Base-by-base conservation (phyloP, 2,888 invertebrate species). In the Steinernema carpocapsae region DNA sequence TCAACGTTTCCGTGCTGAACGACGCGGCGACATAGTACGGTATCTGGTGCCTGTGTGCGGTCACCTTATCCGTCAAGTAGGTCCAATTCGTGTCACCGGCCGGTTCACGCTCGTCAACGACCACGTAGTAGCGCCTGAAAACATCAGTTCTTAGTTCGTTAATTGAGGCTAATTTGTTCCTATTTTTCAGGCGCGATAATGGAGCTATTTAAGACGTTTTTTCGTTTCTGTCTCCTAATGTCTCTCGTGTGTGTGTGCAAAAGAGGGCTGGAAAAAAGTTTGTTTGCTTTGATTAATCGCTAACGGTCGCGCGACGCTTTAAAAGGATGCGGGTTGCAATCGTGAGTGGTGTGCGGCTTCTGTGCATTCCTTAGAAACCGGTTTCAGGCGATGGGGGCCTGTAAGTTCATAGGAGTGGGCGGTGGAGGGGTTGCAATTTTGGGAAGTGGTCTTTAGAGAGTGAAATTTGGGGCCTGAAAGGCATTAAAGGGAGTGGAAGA, bases 21-120 rank as follows among this genome's bases (percentile, higher is more conserved):
- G 86, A 86, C 12, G 82, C 87, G 17, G 87, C 84, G 26, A 87
- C 87, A 75, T 87, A 87, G 79, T 87, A 87, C 37, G 85, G 86
- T 32, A 86, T 80, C 73, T 82, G 80, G 73, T 78, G 78, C 59
- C 81, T 79, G 73, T 85, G 77, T 43, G 87, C 87, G 6, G 87
- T 87, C 29, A 87, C 83, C 75, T 85, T 87, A 76, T 87, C 87
- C 29, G 86, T 88, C 70, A 87, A 76, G 74, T 81, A 76, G 14
- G 86, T 86, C 84, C 85, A 85, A 77, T 87, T 86, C 73, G 84
- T 86, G 77, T 84, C 84, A 70, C 87, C 87, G 32, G 86, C 84
- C 19, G 85, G 84, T 72, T 86, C 86, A 29, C 87, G 83, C 72
- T 85, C 85, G 74, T 87, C 87, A 26, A 87, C 87, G 4, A 88